These are phyloP conservation scores for Aplodontia rufa DNA, from an alignment of 2,113 vertebrate species.

Conservation along the genomic window DNA sequence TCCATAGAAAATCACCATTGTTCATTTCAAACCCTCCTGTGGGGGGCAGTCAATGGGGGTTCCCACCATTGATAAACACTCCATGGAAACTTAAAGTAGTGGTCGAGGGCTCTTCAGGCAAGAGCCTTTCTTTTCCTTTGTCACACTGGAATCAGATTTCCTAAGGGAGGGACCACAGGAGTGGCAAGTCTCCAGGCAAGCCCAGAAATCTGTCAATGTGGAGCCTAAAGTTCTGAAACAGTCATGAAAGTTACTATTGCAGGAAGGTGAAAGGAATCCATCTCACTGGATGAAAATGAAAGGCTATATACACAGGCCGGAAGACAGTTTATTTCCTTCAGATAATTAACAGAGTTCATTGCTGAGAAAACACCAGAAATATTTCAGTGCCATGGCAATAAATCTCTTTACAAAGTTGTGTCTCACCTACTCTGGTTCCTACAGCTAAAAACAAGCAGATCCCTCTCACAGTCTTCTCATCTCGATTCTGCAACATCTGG, in stretches of 20 bases:
- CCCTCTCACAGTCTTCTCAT: not conserved
- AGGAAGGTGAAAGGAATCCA: slow-evolving; percentile 5
- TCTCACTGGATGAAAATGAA: not conserved
- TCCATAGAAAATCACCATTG: not conserved
- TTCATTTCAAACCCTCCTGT: not conserved
- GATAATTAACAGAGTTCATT: slow-evolving; percentile 29
- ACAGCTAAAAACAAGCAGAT: slow-evolving; percentile 30
- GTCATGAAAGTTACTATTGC: slow-evolving; percentile 49
- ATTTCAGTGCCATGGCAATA: not conserved
- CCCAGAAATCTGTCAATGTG: not conserved
- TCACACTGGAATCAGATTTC: not conserved
- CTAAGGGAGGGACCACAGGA: not conserved
- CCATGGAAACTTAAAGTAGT: not conserved
- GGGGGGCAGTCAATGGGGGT: not conserved
- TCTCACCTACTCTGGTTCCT: not conserved
- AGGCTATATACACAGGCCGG: not conserved
- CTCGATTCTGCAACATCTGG: slow-evolving; percentile 68
- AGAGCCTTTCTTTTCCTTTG: not conserved
- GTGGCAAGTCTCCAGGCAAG: not conserved
- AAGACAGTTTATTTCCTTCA: slow-evolving; percentile 10
- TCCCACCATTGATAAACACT: not conserved
- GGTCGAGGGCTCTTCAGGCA: not conserved
- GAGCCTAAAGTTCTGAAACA: slow-evolving; percentile 51
- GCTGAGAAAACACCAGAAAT: slow-evolving; percentile 18
- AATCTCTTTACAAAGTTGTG: slow-evolving; percentile 63